Evolutionary conservation across 1,140 invertebrate species (phyloP), one percentile per base, ranked within the genome.

Genomic region (Limonius californicus): DNA sequence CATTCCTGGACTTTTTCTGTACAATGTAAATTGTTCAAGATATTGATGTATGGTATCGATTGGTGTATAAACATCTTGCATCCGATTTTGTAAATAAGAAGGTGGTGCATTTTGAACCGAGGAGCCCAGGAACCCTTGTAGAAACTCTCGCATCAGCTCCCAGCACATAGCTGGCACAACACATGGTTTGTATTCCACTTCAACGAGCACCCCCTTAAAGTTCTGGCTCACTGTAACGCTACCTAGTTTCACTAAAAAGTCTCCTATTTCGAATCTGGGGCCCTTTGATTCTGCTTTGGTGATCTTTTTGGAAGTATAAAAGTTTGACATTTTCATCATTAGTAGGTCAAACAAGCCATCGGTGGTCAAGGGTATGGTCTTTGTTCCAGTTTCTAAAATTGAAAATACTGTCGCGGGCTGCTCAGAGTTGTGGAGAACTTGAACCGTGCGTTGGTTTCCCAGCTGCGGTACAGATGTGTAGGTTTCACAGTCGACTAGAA

Each of bases 31-130:
- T 73, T 97, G 92, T 77, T 98, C 94, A 70, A 97, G 83, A 77
- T 98, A 98, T 72, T 97, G 95, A 64, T 94, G 89, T 54, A 97
- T 90, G 0, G 94, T 97, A 75, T 97, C 94, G 65, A 94, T 87
- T 0, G 92, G 91, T 57, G 89, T 86, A 75, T 95, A 97, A 47
- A 94, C 82, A 12, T 95, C 90, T 72, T 94, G 93, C 84, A 91
- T 88, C 65, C 87, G 83, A 64, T 82, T 85, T 72, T 92, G 82
- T 0, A 91, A 80, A 59, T 84, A 84, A 66, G 80, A 80, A 14
- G 85, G 84, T 0, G 84, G 80, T 50, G 84, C 80, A 68, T 81
- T 84, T 16, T 85, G 83, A 0, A 91, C 85, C 18, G 83, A 81
- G 12, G 87, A 87, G 0, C 94, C 94, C 2, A 98, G 81, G 70